Percentiles rank a stretch among this genome's conserved stretches.
These are phyloP conservation scores for Neopipo cinnamomea DNA, from an alignment of 2,113 vertebrate species.

Conservation along the genomic window DNA sequence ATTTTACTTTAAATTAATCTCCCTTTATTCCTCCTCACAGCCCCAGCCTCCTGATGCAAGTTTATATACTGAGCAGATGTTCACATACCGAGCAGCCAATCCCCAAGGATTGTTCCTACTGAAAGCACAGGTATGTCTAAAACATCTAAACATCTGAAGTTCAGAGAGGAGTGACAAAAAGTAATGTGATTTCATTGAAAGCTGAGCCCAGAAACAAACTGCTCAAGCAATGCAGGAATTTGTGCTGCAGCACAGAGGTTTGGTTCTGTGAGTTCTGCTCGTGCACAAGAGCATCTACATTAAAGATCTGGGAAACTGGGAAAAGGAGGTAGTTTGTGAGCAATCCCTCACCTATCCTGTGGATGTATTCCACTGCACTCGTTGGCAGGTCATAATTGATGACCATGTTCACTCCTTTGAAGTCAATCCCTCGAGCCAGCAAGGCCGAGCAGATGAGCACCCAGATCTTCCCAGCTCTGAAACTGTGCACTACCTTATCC, in stretches of 20 bases:
- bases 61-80: background rate
- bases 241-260: background rate
- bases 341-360: constrained; percentile 86
- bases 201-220: background rate
- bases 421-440: constrained; percentile 94
- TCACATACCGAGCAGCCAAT: background rate
- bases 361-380: constrained; percentile 94
- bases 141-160: background rate
- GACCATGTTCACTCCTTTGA: constrained; percentile 95
- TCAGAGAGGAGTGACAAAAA: background rate
- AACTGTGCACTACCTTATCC: constrained; percentile 89
- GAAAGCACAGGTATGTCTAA: background rate
- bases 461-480: constrained; percentile 96
- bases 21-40: background rate
- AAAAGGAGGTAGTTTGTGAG: background rate
- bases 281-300: background rate
- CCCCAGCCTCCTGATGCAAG: background rate
- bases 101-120: fast-evolving
- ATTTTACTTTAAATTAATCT: background rate
- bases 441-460: constrained; percentile 95
- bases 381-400: constrained; percentile 96
- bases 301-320: background rate
- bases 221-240: background rate
- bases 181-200: background rate
- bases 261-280: background rate